Conservation (phyloP, 37 sponge, comb jelly and placozoan species). For the Tethya wilhelma region DNA sequence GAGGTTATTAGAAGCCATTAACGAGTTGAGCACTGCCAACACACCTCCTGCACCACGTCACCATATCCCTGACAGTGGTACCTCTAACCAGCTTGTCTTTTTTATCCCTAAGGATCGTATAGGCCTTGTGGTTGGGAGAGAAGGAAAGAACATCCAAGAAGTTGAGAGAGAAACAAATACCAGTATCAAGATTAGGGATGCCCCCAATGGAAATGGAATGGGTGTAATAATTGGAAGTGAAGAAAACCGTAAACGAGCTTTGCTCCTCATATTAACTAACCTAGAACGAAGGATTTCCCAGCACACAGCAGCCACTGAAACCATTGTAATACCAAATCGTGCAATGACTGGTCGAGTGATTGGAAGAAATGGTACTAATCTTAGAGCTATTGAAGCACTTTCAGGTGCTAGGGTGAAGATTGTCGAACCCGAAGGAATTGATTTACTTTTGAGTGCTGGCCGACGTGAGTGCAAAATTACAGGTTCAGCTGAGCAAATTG, state of each 20-base stretch:
- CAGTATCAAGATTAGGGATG: constrained; percentile 40
- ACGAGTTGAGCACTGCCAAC: too few relatives aligned
- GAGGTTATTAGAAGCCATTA: too few relatives aligned
- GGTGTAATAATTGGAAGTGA: constrained; percentile 44
- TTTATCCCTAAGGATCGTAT: constrained; percentile 53
- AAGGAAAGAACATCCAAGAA: constrained; percentile 65
- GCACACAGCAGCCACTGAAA: constrained; percentile 21
- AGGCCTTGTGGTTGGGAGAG: constrained; percentile 81
- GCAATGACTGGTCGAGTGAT: constrained; percentile 27
- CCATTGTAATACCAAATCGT: constrained; percentile 16
- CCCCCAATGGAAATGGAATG: background rate
- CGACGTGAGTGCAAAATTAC: constrained; percentile 26
- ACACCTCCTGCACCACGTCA: too few relatives aligned
- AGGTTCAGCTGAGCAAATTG: constrained; percentile 32
- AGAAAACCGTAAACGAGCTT: constrained; percentile 50
- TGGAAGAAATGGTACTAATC: constrained; percentile 31
- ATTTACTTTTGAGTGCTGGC: background rate
- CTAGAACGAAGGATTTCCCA: constrained; percentile 13
- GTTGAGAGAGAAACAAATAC: constrained; percentile 69
- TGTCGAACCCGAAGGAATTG: constrained; percentile 6
- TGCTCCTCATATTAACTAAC: constrained; percentile 14
- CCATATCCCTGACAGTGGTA: too few relatives aligned
- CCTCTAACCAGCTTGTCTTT: background rate
- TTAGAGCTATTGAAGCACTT: constrained; percentile 16
- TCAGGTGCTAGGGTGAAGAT: constrained; percentile 39